Evolutionary conservation across 2,113 vertebrate genomes (phyloP), one percentile per base, ranked within the genome.

Genomic region (Elgaria multicarinata): DNA sequence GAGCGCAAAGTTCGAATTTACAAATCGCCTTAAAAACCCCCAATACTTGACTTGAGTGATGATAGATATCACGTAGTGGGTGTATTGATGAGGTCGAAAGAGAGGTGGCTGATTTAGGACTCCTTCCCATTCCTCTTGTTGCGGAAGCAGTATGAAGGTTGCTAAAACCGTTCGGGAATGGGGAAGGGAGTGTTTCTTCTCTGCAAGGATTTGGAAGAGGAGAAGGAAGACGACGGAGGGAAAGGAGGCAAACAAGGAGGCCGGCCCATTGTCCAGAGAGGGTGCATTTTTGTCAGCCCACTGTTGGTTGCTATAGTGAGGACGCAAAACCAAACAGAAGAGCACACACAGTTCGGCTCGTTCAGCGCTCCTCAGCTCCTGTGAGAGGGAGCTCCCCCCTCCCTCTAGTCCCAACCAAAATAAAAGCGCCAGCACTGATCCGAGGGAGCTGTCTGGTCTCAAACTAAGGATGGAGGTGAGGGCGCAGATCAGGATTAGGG

Each of bases 241-340:
- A 83, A 96, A 92, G 44, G 94, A 93, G 67, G 96, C 93, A 90
- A 96, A 95, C 93, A 95, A 97, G 95, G 95, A 97, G 97, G 97
- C 98, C 96, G 96, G 97, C 96, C 98, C 97, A 98, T 98, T 98
- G 98, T 98, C 98, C 98, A 97, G 97, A 97, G 97, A 98, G 98
- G 97, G 98, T 97, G 98, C 98, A 98, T 99, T 99, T 98, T 98
- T 99, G 98, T 97, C 97, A 93, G 91, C 94, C 97, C 94, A 96
- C 97, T 97, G 98, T 96, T 97, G 98, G 98, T 99, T 99, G 98
- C 98, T 98, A 99, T 99, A 98, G 98, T 95, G 97, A 99, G 97
- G 97, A 96, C 97, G 97, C 96, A 95, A 97, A 97, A 98, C 97
- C 96, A 95, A 98, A 98, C 98, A 98, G 97, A 98, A 98, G 97